Conservation (phyloP, 2,113 vertebrate genomes). For the Corvus cornix region DNA sequence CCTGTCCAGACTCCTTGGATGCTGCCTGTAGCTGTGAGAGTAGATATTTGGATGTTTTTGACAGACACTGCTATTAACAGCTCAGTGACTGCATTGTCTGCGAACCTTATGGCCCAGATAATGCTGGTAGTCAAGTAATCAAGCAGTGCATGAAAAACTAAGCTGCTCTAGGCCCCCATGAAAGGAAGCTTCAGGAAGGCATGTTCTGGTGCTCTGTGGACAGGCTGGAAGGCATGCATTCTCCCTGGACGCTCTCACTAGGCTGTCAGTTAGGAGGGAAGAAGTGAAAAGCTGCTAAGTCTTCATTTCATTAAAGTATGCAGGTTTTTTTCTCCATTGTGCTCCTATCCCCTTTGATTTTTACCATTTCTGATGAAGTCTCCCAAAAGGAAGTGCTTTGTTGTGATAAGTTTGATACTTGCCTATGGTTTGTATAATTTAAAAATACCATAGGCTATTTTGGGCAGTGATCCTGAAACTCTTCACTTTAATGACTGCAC, state of each 20-base stretch:
- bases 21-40: neutral
- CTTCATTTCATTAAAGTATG: neutral
- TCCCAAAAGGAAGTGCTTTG: conserved; percentile 14
- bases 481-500: neutral
- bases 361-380: neutral
- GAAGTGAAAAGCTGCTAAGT: neutral
- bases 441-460: conserved; percentile 13
- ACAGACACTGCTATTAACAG: neutral
- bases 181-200: conserved; percentile 3
- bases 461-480: neutral
- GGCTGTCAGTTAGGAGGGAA: neutral
- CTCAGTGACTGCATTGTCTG: neutral
- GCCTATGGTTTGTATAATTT: neutral
- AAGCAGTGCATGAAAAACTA: neutral
- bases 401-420: conserved; percentile 16
- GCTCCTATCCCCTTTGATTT: neutral
- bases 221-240: neutral
- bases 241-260: accelerated
- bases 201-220: neutral
- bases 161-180: neutral
- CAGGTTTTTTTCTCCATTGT: neutral
- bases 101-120: neutral
- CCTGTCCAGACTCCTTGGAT: neutral
- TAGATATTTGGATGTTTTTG: neutral
- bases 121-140: neutral